Evolutionary conservation across 1,140 invertebrate species (phyloP).

Genomic region (Cydia amplana): DNA sequence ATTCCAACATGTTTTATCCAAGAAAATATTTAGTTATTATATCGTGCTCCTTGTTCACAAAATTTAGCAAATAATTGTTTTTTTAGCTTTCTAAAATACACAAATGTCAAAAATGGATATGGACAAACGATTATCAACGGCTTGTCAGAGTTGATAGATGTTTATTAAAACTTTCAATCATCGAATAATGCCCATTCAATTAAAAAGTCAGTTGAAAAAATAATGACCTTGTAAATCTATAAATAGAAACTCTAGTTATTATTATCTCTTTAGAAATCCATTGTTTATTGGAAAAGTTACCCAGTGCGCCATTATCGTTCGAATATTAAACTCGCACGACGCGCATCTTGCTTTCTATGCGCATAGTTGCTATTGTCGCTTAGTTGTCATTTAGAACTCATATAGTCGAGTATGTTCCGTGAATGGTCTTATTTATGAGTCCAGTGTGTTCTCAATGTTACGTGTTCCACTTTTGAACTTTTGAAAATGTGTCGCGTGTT

Average conservation of each 20-base stretch:
- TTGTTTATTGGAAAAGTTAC: constrained; percentile 34
- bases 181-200: neutral
- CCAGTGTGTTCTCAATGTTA: neutral
- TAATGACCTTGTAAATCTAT: neutral
- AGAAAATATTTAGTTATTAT: no score
- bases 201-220: neutral
- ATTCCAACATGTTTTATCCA: no score
- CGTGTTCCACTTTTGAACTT: neutral
- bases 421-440: neutral
- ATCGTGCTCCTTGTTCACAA: no score
- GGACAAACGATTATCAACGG: no score
- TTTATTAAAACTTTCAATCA: neutral
- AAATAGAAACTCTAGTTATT: constrained; percentile 36
- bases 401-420: constrained; percentile 26
- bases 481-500: neutral
- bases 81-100: no score
- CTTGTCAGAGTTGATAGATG: no score
- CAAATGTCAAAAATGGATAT: no score
- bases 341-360: constrained; percentile 58
- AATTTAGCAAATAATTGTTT: no score
- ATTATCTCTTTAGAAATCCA: constrained; percentile 24
- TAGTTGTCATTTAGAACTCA: constrained; percentile 38
- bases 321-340: constrained; percentile 56
- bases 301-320: constrained; percentile 46
- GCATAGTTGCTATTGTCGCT: constrained; percentile 54